These are phyloP conservation scores for Centroberyx gerrardi DNA, from an alignment of 2,797 vertebrate species.

Conservation along the genomic window DNA sequence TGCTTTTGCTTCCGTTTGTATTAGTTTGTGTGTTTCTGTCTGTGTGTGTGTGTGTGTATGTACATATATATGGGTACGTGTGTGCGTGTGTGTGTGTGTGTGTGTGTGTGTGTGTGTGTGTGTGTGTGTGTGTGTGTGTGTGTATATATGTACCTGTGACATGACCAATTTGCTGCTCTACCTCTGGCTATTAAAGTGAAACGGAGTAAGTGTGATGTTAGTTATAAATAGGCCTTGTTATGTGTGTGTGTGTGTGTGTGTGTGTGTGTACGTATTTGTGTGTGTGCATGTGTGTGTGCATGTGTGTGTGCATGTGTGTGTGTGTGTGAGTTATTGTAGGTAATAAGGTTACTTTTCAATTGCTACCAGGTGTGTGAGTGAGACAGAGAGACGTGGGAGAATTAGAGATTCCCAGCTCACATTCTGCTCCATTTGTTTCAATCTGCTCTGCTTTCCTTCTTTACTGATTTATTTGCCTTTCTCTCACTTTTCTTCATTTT, in stretches of 20 bases:
- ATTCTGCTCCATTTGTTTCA: slow-evolving; percentile 66
- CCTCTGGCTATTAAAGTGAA: slow-evolving; percentile 55
- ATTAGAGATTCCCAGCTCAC: slow-evolving; percentile 54
- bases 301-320: slow-evolving; percentile 15
- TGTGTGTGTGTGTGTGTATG: slow-evolving; percentile 4
- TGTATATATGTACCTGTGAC: slow-evolving; percentile 41
- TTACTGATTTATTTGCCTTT: slow-evolving; percentile 54
- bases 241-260: slow-evolving; percentile 29
- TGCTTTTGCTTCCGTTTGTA: not conserved
- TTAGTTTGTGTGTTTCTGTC: slow-evolving; percentile 15
- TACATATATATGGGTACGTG: not conserved
- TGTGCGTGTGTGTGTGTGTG: not conserved
- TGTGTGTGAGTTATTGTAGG: slow-evolving; percentile 43
- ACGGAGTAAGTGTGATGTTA: slow-evolving; percentile 64
- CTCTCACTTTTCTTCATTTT: slow-evolving; percentile 25
- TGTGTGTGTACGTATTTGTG: slow-evolving; percentile 9
- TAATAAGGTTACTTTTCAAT: slow-evolving; percentile 75
- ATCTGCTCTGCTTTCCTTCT: slow-evolving; percentile 42
- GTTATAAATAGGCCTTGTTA: slow-evolving; percentile 65
- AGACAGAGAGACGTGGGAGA: slow-evolving; percentile 54
- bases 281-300: slow-evolving; percentile 4
- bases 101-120: slow-evolving; percentile 6
- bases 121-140: slow-evolving; percentile 7
- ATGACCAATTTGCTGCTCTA: slow-evolving; percentile 59
- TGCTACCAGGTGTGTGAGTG: slow-evolving; percentile 73